Percentiles rank a stretch among this genome's conserved stretches.
phyloP scores from a whole-genome alignment of 2,797 vertebrate genomes.

The Pangasius mekongensis region DNA sequence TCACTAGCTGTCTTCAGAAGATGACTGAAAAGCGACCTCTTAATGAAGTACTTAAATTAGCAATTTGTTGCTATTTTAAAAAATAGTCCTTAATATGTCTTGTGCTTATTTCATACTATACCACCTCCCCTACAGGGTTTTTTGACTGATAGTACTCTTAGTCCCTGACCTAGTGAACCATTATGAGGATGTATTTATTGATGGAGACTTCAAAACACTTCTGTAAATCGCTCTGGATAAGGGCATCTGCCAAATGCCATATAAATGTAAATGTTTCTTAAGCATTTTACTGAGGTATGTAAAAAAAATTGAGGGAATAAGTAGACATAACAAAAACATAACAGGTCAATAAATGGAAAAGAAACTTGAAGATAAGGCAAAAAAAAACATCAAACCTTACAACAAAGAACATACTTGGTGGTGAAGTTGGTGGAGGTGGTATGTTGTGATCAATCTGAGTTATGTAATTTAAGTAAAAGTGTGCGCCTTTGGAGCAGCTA shows the following conservation, averaged over 20 bases:
- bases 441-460: slow-evolving; percentile 17
- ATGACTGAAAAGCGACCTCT: not conserved
- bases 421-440: not conserved
- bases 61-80: not conserved
- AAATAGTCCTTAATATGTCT: too few relatives aligned
- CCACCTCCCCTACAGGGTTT: too few relatives aligned
- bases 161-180: not conserved
- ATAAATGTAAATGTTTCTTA: not conserved
- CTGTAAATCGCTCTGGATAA: not conserved
- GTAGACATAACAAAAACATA: slow-evolving; percentile 16
- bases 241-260: not conserved
- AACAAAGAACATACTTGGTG: slow-evolving; percentile 32
- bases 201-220: not conserved
- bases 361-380: slow-evolving; percentile 4
- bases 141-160: not conserved
- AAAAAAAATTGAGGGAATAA: not conserved
- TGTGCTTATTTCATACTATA: not conserved
- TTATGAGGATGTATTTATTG: not conserved
- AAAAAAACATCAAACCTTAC: not conserved
- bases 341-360: not conserved
- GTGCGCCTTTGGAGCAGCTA: slow-evolving; percentile 36
- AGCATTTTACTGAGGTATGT: not conserved
- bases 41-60: not conserved
- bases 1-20: not conserved
- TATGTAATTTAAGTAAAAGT: slow-evolving; percentile 47